Conservation (phyloP, 2,113 vertebrate genomes). For the Martes martes region DNA sequence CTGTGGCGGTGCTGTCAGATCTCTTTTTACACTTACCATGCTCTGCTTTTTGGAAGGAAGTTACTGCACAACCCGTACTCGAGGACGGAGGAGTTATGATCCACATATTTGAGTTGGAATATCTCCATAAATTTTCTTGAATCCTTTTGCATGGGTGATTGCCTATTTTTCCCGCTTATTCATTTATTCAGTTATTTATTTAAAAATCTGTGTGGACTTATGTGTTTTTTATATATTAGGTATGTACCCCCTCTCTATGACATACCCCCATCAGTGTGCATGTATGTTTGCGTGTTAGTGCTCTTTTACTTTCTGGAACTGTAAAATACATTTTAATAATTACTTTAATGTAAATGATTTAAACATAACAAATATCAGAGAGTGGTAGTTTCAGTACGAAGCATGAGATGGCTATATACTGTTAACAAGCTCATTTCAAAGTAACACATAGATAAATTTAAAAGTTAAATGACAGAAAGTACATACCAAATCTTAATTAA, state of each 20-base stretch:
- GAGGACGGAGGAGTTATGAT: neutral
- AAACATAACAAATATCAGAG: neutral
- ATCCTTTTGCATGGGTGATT: neutral
- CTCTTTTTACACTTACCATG: neutral
- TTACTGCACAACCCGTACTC: neutral
- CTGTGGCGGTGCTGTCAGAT: neutral
- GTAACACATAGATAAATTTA: neutral
- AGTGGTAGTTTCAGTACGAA: neutral
- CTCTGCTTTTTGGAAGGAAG: neutral
- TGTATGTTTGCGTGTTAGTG: neutral
- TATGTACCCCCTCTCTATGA: neutral
- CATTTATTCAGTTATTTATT: neutral
- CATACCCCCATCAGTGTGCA: neutral
- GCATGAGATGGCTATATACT: neutral
- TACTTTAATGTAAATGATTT: neutral
- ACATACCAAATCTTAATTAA: neutral
- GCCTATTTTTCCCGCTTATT: neutral
- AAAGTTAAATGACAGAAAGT: neutral
- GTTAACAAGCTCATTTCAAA: neutral
- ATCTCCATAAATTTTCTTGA: neutral
- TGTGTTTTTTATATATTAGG: neutral
- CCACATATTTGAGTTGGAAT: neutral
- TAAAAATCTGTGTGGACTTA: neutral
- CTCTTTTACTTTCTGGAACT: neutral
- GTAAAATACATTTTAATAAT: neutral